Percentiles rank a stretch among this genome's conserved stretches.
These are phyloP conservation scores for Oxystoma pomonae DNA, from an alignment of 2,888 invertebrate genomes.

Conservation along the genomic window DNA sequence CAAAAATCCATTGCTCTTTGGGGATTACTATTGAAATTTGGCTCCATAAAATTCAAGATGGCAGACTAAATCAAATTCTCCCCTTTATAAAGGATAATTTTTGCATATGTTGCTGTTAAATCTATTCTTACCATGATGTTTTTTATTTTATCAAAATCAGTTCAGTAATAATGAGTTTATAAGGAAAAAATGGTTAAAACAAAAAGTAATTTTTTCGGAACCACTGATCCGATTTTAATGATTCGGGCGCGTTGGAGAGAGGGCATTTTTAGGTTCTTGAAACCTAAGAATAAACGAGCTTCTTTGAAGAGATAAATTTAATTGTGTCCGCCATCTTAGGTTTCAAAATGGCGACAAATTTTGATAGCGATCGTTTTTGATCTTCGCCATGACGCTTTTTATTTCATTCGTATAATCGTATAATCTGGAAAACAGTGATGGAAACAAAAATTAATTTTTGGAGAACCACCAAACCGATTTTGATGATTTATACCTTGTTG, in stretches of 20 bases:
- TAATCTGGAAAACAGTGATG: neutral
- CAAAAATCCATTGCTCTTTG: too few relatives aligned
- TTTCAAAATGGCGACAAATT: neutral
- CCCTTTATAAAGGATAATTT: too few relatives aligned
- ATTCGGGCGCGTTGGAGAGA: too few relatives aligned
- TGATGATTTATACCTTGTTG: neutral
- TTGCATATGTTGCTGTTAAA: too few relatives aligned
- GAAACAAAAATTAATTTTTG: neutral
- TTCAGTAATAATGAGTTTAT: neutral
- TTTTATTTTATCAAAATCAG: neutral
- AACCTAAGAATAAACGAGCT: neutral
- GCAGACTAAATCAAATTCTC: too few relatives aligned
- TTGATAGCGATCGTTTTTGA: neutral
- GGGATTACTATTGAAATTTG: too few relatives aligned
- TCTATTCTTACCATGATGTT: neutral
- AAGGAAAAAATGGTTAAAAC: too few relatives aligned
- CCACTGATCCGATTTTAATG: too few relatives aligned
- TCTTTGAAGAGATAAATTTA: neutral
- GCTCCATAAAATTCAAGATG: too few relatives aligned
- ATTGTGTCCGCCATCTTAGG: neutral
- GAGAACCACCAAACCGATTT: neutral
- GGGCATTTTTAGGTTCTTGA: too few relatives aligned
- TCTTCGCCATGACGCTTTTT: neutral
- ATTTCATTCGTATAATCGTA: neutral
- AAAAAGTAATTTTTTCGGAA: too few relatives aligned